Base-by-base conservation (phyloP, 2,113 vertebrate species). In the Periophthalmodon schlosseri region DNA sequence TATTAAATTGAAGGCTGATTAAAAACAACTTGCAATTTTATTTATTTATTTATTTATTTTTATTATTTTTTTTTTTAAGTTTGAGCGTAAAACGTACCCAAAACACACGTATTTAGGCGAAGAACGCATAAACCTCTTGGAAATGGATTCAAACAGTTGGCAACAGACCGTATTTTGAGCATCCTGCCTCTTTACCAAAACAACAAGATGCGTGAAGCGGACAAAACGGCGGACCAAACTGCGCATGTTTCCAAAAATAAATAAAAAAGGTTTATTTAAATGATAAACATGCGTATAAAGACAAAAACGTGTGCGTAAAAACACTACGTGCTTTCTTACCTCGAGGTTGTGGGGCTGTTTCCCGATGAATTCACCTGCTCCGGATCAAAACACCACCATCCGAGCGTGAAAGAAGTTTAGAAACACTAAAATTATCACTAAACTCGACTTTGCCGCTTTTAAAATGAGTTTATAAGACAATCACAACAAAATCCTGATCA, bases 291-390 rank as follows among this genome's bases (percentile, higher is more conserved):
- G 2, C 1, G 52, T 54, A 8, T 5, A n/a, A 54, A 8, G 4
- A n/a, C 23, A 23, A 58, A 57, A 20, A 11, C 3, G 6, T 21
- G 21, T 24, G 20, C 10, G 23, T 60, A 60, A 28, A 28, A 60
- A 44, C 39, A 44, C 39, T 44, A 1, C 0, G 12, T 16, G 58
- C 58, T 14, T 33, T 56, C 52, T 56, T 56, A 65, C 63, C 63
- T 65, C 7, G 63, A 39, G 16, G 33, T 8, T 56, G 20, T n/a
- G 0, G 50, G 28, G 4, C 20, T 2, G 63, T 39, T 39, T 44
- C 18, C 34, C 18, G 63, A 65, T 44, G 18, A 65, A 39, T 65
- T 65, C 63, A 65, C 63, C 63, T 65, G 63, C 34, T n/a, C 28
- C 34, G 63, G 34, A 65, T 65, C 34, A 65, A 65, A n/a, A 65